Evolutionary conservation across 2,113 vertebrate genomes (phyloP).

Genomic region (Vimba vimba): DNA sequence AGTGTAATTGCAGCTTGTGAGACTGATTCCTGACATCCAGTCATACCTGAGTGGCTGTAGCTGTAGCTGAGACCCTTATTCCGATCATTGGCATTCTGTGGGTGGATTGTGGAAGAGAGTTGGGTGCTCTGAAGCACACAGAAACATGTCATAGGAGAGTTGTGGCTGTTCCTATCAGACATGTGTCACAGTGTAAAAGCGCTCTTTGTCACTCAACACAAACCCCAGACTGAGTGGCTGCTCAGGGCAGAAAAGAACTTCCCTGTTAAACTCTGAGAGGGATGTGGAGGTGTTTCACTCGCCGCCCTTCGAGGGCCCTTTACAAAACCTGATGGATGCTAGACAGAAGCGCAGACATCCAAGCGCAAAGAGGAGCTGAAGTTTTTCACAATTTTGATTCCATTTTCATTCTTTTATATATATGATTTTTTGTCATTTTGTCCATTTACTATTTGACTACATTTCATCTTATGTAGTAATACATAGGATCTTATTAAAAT

Average conservation of each 20-base stretch:
- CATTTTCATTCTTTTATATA: background rate
- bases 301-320: constrained; percentile 12
- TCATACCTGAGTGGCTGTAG: constrained; percentile 74
- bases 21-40: constrained; percentile 70
- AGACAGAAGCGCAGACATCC: constrained; percentile 11
- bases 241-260: constrained; percentile 55
- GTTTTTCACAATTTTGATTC: background rate
- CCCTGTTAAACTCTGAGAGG: constrained; percentile 42
- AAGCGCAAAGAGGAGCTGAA: background rate
- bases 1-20: constrained; percentile 70
- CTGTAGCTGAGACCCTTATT: constrained; percentile 56
- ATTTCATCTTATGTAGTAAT: background rate
- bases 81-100: constrained; percentile 74
- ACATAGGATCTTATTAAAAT: background rate
- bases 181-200: constrained; percentile 65
- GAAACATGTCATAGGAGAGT: constrained; percentile 62
- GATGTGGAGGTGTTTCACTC: constrained; percentile 44
- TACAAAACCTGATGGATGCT: constrained; percentile 16
- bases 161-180: constrained; percentile 64
- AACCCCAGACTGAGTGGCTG: constrained; percentile 17
- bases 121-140: constrained; percentile 70
- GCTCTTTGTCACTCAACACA: constrained; percentile 39
- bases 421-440: background rate
- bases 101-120: constrained; percentile 63
- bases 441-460: background rate